Base-by-base conservation (phyloP, 35 echinoderm and acorn worm genomes). In the Ophiothrix spiculata region DNA sequence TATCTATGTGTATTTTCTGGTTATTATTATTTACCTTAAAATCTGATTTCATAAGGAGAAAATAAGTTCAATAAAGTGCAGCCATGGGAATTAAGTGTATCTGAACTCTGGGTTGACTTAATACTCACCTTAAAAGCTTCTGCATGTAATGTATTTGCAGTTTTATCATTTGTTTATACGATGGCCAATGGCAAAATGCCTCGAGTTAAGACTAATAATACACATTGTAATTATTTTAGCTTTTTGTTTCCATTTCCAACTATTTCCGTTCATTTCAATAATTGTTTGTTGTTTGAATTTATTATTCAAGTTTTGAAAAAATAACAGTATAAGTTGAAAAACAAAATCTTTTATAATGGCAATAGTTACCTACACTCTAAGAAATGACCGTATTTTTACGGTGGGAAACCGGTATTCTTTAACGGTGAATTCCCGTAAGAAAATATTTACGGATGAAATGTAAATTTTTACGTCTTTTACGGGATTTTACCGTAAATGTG, bases 221-320 rank as follows among this genome's bases (percentile, higher is more conserved):
- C 25, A 69, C 60, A 15, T 69, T 69, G 60, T 69, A 69, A 69
- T 69, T 69, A 69, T 69, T 69, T 69, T 2, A 69, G 16, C 29
- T 69, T 69, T 69, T 69, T 69, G 60, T 69, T 69, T 69, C 60
- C 60, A 69, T 69, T 69, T 69, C 60, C 60, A n/a, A n/a, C n/a
- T n/a, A n/a, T n/a, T n/a, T n/a, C n/a, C n/a, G 60, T 25, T 69
- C 29, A n/a, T 10, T n/a, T 69, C 60, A 69, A 69, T 69, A 15
- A 69, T 69, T 6, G 60, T 69, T 69, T 25, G 60, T 25, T 69
- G 25, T 49, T 49, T 69, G 60, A n/a, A 2, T 28, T 69, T 69
- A 69, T 69, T 12, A 12, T 69, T 2, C 4, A 69, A 12, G n/a
- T n/a, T 15, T 69, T 6, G 23, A 69, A 69, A 69, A 69, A 69